A percentile compares a stretch with the other conserved stretches of the same genome.
Conservation (phyloP, 2,113 vertebrate genomes). For the Aptenodytes patagonicus region DNA sequence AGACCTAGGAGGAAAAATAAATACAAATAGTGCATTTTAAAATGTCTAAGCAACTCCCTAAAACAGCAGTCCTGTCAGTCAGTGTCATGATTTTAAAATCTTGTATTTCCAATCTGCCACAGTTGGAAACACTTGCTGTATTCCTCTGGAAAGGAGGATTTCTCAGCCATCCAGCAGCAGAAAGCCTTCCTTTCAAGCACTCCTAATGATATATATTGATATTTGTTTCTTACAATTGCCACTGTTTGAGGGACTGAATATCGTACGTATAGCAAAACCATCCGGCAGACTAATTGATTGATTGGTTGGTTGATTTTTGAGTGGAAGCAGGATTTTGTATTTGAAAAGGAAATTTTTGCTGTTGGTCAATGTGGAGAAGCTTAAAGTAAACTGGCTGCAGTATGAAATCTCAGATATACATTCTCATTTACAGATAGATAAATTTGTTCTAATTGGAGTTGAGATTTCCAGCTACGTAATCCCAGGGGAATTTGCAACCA, state of each 20-base stretch:
- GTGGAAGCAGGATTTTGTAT: not conserved
- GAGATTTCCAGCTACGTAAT: not conserved
- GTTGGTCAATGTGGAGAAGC: not conserved
- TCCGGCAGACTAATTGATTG: not conserved
- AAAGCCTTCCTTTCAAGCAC: not conserved
- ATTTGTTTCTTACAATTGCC: not conserved
- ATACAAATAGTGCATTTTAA: not conserved
- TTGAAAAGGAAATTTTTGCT: conserved; percentile 1
- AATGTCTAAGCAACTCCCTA: not conserved
- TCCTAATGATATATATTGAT: not conserved
- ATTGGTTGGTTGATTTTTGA: not conserved
- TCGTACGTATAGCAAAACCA: not conserved
- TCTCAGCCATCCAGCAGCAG: not conserved
- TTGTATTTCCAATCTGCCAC: not conserved
- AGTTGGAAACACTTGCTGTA: not conserved
- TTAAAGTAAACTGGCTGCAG: conserved; percentile 7
- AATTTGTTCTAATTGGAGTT: not conserved
- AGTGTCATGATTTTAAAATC: not conserved
- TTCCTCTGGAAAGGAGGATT: not conserved
- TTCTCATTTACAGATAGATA: not conserved
- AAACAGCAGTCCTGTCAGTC: not conserved
- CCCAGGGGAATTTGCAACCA: not conserved
- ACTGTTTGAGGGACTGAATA: not conserved
- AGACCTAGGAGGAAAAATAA: not conserved
- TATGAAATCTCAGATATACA: not conserved